Evolutionary conservation across 2,888 invertebrate genomes (phyloP).

Genomic region (Leuctra nigra): DNA sequence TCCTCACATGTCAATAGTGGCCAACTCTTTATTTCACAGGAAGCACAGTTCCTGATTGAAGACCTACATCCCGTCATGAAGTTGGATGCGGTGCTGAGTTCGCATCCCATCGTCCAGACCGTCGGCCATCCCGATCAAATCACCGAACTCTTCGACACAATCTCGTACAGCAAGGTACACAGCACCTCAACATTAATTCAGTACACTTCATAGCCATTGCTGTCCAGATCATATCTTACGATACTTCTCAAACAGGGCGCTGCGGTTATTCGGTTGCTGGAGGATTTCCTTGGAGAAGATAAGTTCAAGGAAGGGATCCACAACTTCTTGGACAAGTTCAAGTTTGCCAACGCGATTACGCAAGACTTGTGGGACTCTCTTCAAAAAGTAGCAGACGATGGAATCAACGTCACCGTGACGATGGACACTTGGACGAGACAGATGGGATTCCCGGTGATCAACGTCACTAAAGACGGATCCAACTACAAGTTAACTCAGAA

Average conservation of each 20-base stretch:
- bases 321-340: conserved; percentile 61
- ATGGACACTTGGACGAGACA: conserved; percentile 89
- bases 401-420: conserved; percentile 51
- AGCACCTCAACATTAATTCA: no score
- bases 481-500: conserved; percentile 59
- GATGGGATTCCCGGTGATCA: conserved; percentile 79
- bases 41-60: conserved; percentile 66
- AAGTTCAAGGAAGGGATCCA: conserved; percentile 66
- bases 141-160: conserved; percentile 82
- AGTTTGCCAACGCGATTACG: conserved; percentile 72
- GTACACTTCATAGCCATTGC: no score
- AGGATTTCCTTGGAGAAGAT: conserved; percentile 65
- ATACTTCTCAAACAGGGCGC: conserved; percentile 61
- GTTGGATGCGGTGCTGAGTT: conserved; percentile 70
- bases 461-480: conserved; percentile 43
- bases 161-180: conserved; percentile 84
- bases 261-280: conserved; percentile 81
- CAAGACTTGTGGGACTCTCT: conserved; percentile 66
- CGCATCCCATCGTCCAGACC: conserved; percentile 83
- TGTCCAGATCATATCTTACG: no score
- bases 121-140: conserved; percentile 86
- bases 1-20: no score
- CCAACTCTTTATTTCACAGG: no score
- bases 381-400: conserved; percentile 47
- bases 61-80: conserved; percentile 66